Conservation (phyloP, 2,113 vertebrate species). For the Channa maculata region DNA sequence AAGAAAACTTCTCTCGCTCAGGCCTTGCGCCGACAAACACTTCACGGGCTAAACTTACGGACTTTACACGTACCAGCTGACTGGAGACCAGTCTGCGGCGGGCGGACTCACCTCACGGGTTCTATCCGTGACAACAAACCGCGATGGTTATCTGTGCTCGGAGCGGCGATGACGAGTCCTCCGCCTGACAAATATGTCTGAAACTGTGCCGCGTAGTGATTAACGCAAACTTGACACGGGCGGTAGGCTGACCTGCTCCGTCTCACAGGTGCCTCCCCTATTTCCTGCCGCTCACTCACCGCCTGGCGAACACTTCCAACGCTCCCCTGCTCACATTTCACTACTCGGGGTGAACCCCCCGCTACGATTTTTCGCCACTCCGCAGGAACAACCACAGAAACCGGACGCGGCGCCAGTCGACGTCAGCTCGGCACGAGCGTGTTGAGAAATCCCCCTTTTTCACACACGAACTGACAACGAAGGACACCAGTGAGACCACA, state of each 20-base stretch:
- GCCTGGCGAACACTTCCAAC: slow-evolving; percentile 14
- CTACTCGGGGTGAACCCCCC: slow-evolving; percentile 1
- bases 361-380: slow-evolving; percentile 3
- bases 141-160: too few species aligned
- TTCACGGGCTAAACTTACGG: slow-evolving; percentile 27
- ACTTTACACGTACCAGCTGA: slow-evolving; percentile 41
- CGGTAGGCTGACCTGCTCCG: slow-evolving; percentile 42
- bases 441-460: background rate
- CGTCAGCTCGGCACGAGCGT: slow-evolving; percentile 65
- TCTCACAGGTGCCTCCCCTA: slow-evolving; percentile 67
- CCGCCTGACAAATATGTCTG: slow-evolving; percentile 57
- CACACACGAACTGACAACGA: slow-evolving; percentile 40
- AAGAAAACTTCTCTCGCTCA: slow-evolving; percentile 37
- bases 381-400: slow-evolving; percentile 50
- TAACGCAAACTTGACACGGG: slow-evolving; percentile 64
- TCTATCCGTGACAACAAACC: slow-evolving; percentile 41
- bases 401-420: slow-evolving; percentile 66
- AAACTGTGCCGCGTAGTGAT: slow-evolving; percentile 48
- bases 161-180: slow-evolving; percentile 42
- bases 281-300: slow-evolving; percentile 34
- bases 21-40: slow-evolving; percentile 15
- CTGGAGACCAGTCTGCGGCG: background rate
- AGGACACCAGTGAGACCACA: slow-evolving; percentile 18
- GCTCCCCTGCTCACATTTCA: slow-evolving; percentile 11
- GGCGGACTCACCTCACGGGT: slow-evolving; percentile 62